Conservation (phyloP, 2,797 vertebrate genomes). For the Potorous gilbertii region DNA sequence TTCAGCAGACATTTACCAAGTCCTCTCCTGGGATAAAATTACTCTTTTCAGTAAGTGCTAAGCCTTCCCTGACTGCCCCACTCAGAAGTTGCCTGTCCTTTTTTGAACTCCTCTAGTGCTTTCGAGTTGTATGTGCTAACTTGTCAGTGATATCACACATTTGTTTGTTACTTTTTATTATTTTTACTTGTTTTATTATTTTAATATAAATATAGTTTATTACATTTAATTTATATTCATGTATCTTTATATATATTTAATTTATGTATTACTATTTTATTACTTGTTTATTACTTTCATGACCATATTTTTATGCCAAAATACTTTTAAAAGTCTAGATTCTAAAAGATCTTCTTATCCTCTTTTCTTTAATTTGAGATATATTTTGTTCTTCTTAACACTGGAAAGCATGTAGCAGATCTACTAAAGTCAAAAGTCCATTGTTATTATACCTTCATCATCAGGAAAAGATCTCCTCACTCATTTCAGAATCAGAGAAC, state of each 20-base stretch:
- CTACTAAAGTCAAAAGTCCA: background rate
- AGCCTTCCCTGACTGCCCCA: background rate
- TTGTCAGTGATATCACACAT: background rate
- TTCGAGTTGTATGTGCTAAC: background rate
- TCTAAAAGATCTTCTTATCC: background rate
- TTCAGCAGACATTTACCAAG: background rate
- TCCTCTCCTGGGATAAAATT: background rate
- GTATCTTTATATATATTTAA: too few relatives aligned
- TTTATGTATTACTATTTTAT: too few relatives aligned
- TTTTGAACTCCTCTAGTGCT: background rate
- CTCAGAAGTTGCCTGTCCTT: background rate
- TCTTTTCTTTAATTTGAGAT: background rate
- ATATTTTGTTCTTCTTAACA: background rate
- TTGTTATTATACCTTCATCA: background rate
- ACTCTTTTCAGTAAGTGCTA: background rate
- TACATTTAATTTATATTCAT: too few relatives aligned
- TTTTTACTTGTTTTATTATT: too few relatives aligned
- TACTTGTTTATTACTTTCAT: background rate
- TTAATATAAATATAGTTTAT: too few relatives aligned
- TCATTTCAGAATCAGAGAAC: background rate
- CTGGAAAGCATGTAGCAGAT: background rate
- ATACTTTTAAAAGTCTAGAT: background rate
- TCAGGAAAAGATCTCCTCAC: background rate
- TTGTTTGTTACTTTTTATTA: too few relatives aligned
- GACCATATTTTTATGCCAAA: background rate